A percentile compares a stretch with the other conserved stretches of the same genome.
Evolutionary conservation across 2,888 invertebrate species (phyloP).

Genomic region (Drosophila macrospina): DNA sequence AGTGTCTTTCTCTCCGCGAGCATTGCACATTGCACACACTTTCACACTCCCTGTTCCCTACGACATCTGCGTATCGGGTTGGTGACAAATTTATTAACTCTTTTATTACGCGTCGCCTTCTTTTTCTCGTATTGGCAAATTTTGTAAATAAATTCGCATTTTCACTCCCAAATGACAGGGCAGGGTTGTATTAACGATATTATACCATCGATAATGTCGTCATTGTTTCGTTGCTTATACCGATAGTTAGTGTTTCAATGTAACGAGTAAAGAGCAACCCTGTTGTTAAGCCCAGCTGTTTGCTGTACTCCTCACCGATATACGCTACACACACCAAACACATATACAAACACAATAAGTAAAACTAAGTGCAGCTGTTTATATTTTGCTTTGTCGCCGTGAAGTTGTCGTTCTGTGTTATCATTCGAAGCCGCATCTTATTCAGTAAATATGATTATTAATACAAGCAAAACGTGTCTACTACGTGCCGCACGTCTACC

Average conservation of each 20-base stretch:
- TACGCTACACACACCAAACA: background rate
- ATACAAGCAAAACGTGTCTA: slow-evolving; percentile 39
- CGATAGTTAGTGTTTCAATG: slow-evolving; percentile 19
- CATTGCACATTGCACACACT: slow-evolving; percentile 48
- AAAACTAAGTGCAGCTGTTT: slow-evolving; percentile 28
- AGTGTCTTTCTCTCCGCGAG: slow-evolving; percentile 39
- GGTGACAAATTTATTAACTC: slow-evolving; percentile 35
- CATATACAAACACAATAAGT: background rate
- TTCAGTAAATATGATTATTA: slow-evolving; percentile 42
- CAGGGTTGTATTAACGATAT: slow-evolving; percentile 48
- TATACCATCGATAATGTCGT: slow-evolving; percentile 11
- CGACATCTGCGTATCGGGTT: slow-evolving; percentile 26
- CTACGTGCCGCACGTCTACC: slow-evolving; percentile 34
- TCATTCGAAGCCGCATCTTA: background rate
- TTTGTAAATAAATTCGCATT: slow-evolving; percentile 69
- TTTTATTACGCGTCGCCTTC: slow-evolving; percentile 49
- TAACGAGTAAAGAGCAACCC: slow-evolving; percentile 16
- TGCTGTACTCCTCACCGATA: background rate
- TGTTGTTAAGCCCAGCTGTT: slow-evolving; percentile 28
- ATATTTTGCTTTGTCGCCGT: slow-evolving; percentile 42
- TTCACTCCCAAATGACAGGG: slow-evolving; percentile 57
- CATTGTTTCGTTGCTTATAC: slow-evolving; percentile 1
- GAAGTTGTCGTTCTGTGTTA: slow-evolving; percentile 26
- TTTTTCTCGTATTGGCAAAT: slow-evolving; percentile 56
- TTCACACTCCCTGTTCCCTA: slow-evolving; percentile 6